Evolutionary conservation across 2,797 vertebrate genomes (phyloP), one percentile per base, ranked within the genome.

Genomic region (Chelmon rostratus): DNA sequence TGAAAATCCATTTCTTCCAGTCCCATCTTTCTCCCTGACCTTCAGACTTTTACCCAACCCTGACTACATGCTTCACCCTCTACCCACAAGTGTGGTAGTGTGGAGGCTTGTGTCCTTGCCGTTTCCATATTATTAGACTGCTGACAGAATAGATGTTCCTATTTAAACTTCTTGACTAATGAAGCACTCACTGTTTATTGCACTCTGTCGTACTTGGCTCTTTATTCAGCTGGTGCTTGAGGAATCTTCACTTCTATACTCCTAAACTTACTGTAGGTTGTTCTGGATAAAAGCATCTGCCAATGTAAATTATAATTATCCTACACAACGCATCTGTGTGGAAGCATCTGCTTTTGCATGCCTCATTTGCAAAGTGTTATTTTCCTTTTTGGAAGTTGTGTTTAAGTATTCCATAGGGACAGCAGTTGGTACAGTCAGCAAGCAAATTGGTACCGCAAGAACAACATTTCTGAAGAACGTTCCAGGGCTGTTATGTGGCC

Each of bases 141-240:
- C 50, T 74, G 61, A 63, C 18, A 35, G 54, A n/a, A 66, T 56
- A 16, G n/a, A 68, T 53, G 40, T 49, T 77, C 12, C 49, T 56
- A 31, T 76, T 78, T 68, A 76, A 68, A 18, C 44, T 52, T 68
- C 61, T 23, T 57, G 16, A 53, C 65, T 67, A 68, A 70, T 74
- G 19, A 16, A 56, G 62, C 56, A n/a, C 31, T 69, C 31, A 21
- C 16, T 69, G 54, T 23, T 69, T 61, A 57, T 57, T 76, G 23
- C 35, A 38, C 53, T 64, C 72, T 47, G 25, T 72, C 44, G 50
- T n/a, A 46, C 47, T 46, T 25, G 16, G 19, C 37, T 77, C 38
- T 79, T 79, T 64, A 78, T 57, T 3, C 42, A 46, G 13, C 37
- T 44, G 59, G 76, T 68, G 72, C 68, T 61, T 61, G n/a, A 82